Percentiles rank a stretch among this genome's conserved stretches.
Conservation (phyloP, 1,140 invertebrate genomes). For the Papilio aristodemus region DNA sequence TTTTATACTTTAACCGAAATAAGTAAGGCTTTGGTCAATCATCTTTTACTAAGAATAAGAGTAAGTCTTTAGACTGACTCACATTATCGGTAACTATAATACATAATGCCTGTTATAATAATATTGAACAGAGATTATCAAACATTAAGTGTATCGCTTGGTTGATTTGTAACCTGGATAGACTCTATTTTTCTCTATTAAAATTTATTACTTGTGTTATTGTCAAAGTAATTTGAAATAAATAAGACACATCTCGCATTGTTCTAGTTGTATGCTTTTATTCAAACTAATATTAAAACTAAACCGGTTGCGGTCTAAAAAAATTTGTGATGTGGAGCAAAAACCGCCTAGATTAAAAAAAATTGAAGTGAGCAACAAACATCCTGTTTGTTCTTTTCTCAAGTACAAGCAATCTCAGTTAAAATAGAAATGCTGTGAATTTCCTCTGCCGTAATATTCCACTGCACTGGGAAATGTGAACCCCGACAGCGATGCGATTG, state of each 20-base stretch:
- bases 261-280: neutral
- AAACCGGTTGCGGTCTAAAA: conserved; percentile 7
- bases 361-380: conserved; percentile 14
- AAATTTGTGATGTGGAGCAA: conserved; percentile 1
- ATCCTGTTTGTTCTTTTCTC: conserved; percentile 15
- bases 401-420: conserved; percentile 16
- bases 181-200: too few species aligned
- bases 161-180: too few species aligned
- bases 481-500: neutral
- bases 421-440: conserved; percentile 7
- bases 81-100: too few species aligned
- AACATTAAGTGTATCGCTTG: too few species aligned
- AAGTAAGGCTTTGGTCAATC: too few species aligned
- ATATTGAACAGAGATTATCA: too few species aligned
- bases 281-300: conserved; percentile 5
- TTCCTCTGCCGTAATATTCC: neutral
- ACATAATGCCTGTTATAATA: too few species aligned
- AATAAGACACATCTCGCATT: neutral
- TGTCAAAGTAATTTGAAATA: neutral
- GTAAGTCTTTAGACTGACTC: too few species aligned
- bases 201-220: neutral
- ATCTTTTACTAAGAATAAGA: too few species aligned
- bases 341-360: conserved; percentile 15
- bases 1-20: too few species aligned
- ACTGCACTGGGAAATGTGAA: neutral